These are phyloP conservation scores for Ericerus pela DNA, from an alignment of 1,140 invertebrate genomes.

Conservation along the genomic window DNA sequence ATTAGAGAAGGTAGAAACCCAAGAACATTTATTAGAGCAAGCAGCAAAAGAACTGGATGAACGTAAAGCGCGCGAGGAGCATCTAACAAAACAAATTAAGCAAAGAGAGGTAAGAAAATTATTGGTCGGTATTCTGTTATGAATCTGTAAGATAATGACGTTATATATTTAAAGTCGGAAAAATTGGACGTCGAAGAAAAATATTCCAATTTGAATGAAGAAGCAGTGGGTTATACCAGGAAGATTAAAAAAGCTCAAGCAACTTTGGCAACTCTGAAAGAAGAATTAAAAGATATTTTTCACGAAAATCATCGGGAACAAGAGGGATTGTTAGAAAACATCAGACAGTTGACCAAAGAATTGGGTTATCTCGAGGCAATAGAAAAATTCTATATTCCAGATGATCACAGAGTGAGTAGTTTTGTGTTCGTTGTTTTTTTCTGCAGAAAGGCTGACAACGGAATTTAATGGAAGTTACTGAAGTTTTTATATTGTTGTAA, in stretches of 20 bases:
- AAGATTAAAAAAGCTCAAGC: constrained; percentile 81
- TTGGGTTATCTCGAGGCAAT: constrained; percentile 78
- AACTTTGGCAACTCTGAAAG: constrained; percentile 64
- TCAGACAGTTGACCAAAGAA: constrained; percentile 75
- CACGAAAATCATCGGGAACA: constrained; percentile 92
- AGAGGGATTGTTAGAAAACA: constrained; percentile 85
- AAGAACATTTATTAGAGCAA: constrained; percentile 77
- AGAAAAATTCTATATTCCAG: constrained; percentile 78
- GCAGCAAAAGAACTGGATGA: constrained; percentile 80
- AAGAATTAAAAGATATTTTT: constrained; percentile 73
- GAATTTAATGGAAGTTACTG: too few species aligned
- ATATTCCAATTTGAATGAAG: constrained; percentile 85
- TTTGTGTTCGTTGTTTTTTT: not conserved
- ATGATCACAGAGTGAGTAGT: constrained; percentile 56
- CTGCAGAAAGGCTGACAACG: not conserved
- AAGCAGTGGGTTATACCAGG: constrained; percentile 77
- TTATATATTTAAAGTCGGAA: constrained; percentile 47
- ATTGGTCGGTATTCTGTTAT: too few species aligned
- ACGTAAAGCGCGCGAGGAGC: constrained; percentile 62
- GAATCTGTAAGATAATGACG: too few species aligned
- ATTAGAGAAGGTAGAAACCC: constrained; percentile 89
- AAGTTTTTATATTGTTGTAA: not conserved
- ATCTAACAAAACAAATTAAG: constrained; percentile 62
- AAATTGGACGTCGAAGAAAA: constrained; percentile 90
- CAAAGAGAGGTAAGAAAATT: constrained; percentile 50